Conservation (phyloP, 2,888 invertebrate genomes). For the Troilus luridus region DNA sequence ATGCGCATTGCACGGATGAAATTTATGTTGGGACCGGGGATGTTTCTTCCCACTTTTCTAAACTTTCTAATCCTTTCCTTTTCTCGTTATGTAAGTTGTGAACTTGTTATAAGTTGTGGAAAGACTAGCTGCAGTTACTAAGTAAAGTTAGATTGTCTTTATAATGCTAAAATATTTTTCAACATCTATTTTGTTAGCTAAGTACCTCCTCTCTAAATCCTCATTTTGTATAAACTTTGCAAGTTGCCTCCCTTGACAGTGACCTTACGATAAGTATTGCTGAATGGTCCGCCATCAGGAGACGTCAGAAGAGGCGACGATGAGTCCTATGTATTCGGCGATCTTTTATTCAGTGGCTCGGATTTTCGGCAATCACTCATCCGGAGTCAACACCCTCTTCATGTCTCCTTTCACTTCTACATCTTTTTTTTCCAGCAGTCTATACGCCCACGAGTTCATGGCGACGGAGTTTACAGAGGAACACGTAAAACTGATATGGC, state of each 20-base stretch:
- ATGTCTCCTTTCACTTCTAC: conserved; percentile 29
- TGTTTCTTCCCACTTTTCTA: neutral
- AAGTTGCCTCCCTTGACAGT: too few relatives aligned
- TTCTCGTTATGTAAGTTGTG: neutral
- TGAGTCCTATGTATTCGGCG: neutral
- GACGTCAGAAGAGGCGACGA: neutral
- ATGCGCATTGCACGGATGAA: neutral
- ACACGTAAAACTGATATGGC: neutral
- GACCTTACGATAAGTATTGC: neutral
- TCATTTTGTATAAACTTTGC: neutral
- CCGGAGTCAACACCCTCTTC: conserved; percentile 42
- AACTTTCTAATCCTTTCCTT: neutral
- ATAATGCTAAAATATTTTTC: neutral
- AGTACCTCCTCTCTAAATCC: neutral
- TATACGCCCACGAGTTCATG: neutral
- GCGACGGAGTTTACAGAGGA: neutral
- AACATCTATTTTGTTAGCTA: neutral
- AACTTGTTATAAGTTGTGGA: neutral
- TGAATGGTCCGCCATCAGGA: neutral
- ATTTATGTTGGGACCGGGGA: neutral
- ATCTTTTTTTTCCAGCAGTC: neutral
- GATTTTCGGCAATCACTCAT: conserved; percentile 47
- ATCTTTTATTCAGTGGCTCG: conserved; percentile 24
- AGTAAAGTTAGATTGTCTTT: too few relatives aligned
- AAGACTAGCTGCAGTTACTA: too few relatives aligned